Base-by-base conservation (phyloP, 2,888 invertebrate genomes). In the Cerastis rubricosa region DNA sequence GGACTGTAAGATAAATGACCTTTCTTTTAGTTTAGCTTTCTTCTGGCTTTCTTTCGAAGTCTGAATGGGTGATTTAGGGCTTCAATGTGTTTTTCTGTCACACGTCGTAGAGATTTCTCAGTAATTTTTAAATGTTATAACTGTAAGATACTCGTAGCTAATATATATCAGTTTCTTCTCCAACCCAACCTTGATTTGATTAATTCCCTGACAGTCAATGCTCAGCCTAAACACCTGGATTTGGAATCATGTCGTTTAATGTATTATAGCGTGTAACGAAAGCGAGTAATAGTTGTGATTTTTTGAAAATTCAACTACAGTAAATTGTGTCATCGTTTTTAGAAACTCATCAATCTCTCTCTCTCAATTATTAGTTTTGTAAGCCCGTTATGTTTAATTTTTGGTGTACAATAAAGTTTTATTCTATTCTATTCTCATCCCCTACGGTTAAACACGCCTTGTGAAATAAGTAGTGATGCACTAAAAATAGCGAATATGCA, bases 1-100 rank as follows among this genome's bases (percentile, higher is more conserved):
- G 40, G 63, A 19, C 25, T 29, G 68, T 61, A 66, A 66, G 65
- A 49, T 65, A 65, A 47, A 83, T 83, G 35, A 35, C 14, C 40
- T 67, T 57, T 51, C 49, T 49, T 73, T 64, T 35, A 40, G 61
- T 14, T 68, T 9, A 22, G 17, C 14, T 22, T 77, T 77, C 35
- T 40, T 61, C 25, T 59, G n/a, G 40, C 35, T 59, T 59, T 61
- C 64, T 57, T 35, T 57, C 14, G 7, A 11, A 35, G 8, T 35
- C 2, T 12, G n/a, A 43, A 49, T 64, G 63, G 11, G 43, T 25
- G n/a, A 57, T 66, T 35, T 77, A 43, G 61, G 0, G 25, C 14
- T 63, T 54, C 7, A 12, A 8, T 22, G 11, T 49, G 67, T 43
- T 51, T 19, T 47, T 8, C 7, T 35, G 25, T 47, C 35, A 40